Conservation (phyloP, 2,888 invertebrate genomes). For the Netelia inedita region DNA sequence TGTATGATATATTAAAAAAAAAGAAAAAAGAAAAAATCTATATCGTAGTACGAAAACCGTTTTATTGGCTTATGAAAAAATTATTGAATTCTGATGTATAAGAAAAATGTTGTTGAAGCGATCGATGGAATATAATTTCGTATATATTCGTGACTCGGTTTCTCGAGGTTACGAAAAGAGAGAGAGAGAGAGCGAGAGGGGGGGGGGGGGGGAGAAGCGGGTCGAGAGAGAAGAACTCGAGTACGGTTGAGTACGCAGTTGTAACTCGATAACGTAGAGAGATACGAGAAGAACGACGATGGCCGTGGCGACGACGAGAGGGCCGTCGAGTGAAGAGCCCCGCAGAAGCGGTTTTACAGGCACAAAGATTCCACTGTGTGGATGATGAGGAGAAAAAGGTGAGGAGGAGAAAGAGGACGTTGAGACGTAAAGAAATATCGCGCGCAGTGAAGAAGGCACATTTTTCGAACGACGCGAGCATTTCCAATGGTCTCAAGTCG, state of each 20-base stretch:
- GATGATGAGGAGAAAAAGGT: conserved; percentile 37
- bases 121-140: neutral
- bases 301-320: conserved; percentile 60
- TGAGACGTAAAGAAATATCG: conserved; percentile 39
- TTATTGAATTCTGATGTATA: no score
- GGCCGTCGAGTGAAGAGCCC: conserved; percentile 64
- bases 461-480: conserved; percentile 27
- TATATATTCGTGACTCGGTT: neutral
- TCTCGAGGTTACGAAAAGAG: neutral
- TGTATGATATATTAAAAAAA: conserved; percentile 19
- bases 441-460: conserved; percentile 15
- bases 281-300: conserved; percentile 63
- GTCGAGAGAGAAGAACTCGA: conserved; percentile 48
- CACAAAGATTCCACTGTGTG: conserved; percentile 68
- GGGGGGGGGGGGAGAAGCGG: neutral
- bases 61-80: neutral
- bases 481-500: conserved; percentile 23
- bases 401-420: conserved; percentile 29
- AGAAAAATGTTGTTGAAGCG: neutral
- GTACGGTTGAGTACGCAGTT: conserved; percentile 65
- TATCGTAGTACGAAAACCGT: neutral
- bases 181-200: conserved; percentile 39
- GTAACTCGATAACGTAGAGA: conserved; percentile 66
- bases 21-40: neutral
- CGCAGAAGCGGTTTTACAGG: conserved; percentile 57